Conservation (phyloP, 2,888 invertebrate genomes). For the Pherbina coryleti region DNA sequence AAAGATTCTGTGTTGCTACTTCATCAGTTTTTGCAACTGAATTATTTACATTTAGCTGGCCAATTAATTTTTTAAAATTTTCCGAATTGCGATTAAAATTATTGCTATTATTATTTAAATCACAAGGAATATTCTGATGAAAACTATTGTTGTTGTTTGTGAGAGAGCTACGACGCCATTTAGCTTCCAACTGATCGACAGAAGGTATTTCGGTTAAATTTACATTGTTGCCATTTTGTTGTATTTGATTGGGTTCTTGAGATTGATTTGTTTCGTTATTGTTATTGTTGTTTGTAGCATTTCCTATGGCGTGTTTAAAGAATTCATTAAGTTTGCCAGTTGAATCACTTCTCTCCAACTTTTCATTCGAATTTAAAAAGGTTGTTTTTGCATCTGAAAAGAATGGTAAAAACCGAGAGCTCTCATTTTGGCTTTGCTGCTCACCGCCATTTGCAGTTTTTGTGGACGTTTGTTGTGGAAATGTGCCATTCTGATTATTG, state of each 20-base stretch:
- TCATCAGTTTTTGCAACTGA: slow-evolving; percentile 16
- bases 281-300: slow-evolving; percentile 43
- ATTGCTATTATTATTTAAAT: slow-evolving; percentile 47
- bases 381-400: slow-evolving; percentile 43
- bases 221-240: slow-evolving; percentile 22
- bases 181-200: slow-evolving; percentile 65
- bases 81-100: slow-evolving; percentile 53
- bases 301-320: slow-evolving; percentile 61
- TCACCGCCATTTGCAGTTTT: not conserved
- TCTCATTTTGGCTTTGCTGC: slow-evolving; percentile 39
- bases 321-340: slow-evolving; percentile 63
- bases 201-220: slow-evolving; percentile 59
- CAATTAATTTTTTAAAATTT: slow-evolving; percentile 63
- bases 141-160: slow-evolving; percentile 32
- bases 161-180: slow-evolving; percentile 62
- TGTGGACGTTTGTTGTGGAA: slow-evolving; percentile 32
- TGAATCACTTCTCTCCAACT: slow-evolving; percentile 53
- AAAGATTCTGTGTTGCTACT: slow-evolving; percentile 44
- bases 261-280: slow-evolving; percentile 14
- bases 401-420: slow-evolving; percentile 51
- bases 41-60: slow-evolving; percentile 51
- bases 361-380: slow-evolving; percentile 27
- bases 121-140: slow-evolving; percentile 32
- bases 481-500: slow-evolving; percentile 26
- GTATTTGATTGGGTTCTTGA: slow-evolving; percentile 8